These are phyloP conservation scores for Rhagium mordax DNA, from an alignment of 2,888 invertebrate genomes.

Conservation along the genomic window DNA sequence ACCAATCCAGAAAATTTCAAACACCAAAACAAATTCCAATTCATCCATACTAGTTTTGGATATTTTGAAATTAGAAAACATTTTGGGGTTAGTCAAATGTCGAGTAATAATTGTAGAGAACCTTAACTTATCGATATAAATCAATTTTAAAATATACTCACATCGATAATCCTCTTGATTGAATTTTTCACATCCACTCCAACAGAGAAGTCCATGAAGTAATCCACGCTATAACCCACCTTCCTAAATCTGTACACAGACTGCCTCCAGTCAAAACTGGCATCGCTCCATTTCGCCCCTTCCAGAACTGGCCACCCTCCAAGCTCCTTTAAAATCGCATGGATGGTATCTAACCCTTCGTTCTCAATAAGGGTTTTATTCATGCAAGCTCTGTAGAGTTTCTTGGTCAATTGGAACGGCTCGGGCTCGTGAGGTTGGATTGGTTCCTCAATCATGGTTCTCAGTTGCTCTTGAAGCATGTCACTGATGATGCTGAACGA, in stretches of 20 bases:
- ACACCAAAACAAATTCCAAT: too few species aligned
- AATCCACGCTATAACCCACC: constrained; percentile 90
- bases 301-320: constrained; percentile 97
- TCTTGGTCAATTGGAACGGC: constrained; percentile 84
- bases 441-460: constrained; percentile 80
- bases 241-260: constrained; percentile 86
- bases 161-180: constrained; percentile 87
- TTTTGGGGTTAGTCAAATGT: too few species aligned
- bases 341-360: constrained; percentile 82
- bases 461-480: constrained; percentile 81
- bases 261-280: constrained; percentile 84
- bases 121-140: too few species aligned
- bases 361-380: constrained; percentile 88
- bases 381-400: constrained; percentile 90
- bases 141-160: constrained; percentile 72
- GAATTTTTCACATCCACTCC: constrained; percentile 93
- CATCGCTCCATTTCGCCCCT: constrained; percentile 80
- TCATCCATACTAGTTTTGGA: too few species aligned
- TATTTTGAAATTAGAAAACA: too few species aligned
- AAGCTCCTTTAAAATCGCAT: constrained; percentile 80
- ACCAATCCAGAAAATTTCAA: too few species aligned
- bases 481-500: constrained; percentile 85
- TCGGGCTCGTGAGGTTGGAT: constrained; percentile 74
- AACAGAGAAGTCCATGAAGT: constrained; percentile 92
- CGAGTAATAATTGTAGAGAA: background rate